These are phyloP conservation scores for Eubucco bourcierii DNA, from an alignment of 2,113 vertebrate species.

Conservation along the genomic window DNA sequence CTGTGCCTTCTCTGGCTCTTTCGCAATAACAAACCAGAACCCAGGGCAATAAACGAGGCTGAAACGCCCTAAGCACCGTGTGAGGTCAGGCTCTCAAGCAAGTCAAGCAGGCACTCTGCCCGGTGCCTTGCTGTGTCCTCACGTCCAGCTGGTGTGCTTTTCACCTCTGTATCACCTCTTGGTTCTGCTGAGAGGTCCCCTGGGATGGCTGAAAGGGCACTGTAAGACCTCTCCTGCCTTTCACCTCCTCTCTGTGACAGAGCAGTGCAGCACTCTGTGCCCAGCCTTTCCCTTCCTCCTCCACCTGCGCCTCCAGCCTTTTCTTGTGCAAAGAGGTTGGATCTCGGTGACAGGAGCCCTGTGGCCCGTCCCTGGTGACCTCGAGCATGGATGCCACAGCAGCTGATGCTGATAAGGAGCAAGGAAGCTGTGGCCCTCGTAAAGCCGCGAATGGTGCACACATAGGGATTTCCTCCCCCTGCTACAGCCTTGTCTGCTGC, in stretches of 20 bases:
- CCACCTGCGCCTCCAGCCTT: constrained; percentile 1
- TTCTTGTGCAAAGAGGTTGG: background rate
- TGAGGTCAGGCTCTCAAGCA: background rate
- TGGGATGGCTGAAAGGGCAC: background rate
- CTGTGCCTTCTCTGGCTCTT: background rate
- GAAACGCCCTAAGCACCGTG: background rate
- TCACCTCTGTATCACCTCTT: background rate
- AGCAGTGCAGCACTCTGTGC: background rate
- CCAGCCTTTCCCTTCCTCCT: background rate
- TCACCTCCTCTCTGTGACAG: background rate
- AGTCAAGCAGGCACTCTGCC: background rate
- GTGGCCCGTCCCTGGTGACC: background rate
- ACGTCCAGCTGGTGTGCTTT: background rate
- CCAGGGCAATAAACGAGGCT: background rate
- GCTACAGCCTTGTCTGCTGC: background rate
- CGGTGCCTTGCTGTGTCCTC: background rate
- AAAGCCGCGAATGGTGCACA: background rate
- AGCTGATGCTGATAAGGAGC: background rate
- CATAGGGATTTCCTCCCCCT: background rate
- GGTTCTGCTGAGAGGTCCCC: background rate
- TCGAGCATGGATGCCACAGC: background rate
- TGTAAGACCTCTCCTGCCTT: background rate
- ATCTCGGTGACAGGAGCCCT: background rate
- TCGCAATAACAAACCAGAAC: background rate
- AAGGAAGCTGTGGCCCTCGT: background rate